Evolutionary conservation across 1,140 invertebrate genomes (phyloP).

Genomic region (Neodiprion pinetum): DNA sequence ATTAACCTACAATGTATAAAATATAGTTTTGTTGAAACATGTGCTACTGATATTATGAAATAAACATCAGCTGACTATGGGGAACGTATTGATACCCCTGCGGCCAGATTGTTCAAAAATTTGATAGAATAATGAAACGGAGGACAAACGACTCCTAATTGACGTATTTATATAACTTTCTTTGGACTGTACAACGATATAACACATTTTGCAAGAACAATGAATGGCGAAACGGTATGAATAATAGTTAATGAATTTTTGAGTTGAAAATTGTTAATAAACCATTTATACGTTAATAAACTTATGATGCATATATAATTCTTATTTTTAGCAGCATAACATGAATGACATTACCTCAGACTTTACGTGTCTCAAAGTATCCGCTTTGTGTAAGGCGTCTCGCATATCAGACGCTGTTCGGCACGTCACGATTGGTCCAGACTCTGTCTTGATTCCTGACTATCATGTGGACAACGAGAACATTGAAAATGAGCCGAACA

Average conservation of each 20-base stretch:
- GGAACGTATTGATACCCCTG: too few relatives aligned
- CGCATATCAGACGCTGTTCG: slow-evolving; percentile 43
- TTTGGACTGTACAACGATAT: background rate
- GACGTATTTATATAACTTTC: too few relatives aligned
- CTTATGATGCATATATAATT: background rate
- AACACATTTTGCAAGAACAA: slow-evolving; percentile 20
- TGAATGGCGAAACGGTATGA: slow-evolving; percentile 14
- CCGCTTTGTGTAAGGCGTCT: slow-evolving; percentile 52
- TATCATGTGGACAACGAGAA: slow-evolving; percentile 29
- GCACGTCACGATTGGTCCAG: slow-evolving; percentile 49
- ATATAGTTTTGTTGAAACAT: too few relatives aligned
- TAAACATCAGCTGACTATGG: too few relatives aligned
- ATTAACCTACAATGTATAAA: too few relatives aligned
- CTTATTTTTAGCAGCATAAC: slow-evolving; percentile 15
- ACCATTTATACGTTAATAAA: background rate
- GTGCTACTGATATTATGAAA: too few relatives aligned
- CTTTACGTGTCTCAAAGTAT: slow-evolving; percentile 54
- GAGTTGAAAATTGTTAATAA: slow-evolving; percentile 1
- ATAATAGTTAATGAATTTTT: slow-evolving; percentile 8
- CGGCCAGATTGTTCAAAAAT: too few relatives aligned
- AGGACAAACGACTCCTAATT: too few relatives aligned
- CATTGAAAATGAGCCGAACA: slow-evolving; percentile 38
- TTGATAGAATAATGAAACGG: too few relatives aligned
- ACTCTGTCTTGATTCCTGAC: slow-evolving; percentile 29
- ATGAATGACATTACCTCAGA: slow-evolving; percentile 44